These are phyloP conservation scores for Sorex araneus DNA, from an alignment of 2,113 vertebrate genomes.

Conservation along the genomic window DNA sequence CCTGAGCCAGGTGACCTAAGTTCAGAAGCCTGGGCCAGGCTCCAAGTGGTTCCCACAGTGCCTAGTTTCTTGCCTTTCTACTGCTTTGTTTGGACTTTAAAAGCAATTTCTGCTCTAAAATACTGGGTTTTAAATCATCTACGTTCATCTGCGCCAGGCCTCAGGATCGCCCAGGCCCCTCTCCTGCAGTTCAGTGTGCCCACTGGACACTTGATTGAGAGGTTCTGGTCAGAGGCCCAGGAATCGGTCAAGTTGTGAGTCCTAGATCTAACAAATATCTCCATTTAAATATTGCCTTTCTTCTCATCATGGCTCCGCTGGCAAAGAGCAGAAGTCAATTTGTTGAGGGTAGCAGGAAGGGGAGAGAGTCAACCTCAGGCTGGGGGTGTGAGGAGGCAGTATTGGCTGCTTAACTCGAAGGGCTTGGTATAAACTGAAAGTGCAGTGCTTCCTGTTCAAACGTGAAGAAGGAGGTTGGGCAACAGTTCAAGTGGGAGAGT, in stretches of 20 bases:
- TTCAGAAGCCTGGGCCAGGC: not conserved
- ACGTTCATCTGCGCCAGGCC: not conserved
- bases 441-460: not conserved
- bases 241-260: not conserved
- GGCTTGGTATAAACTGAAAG: not conserved
- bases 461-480: not conserved
- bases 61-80: not conserved
- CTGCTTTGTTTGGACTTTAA: not conserved
- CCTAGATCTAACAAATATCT: not conserved
- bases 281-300: not conserved
- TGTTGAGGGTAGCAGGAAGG: not conserved
- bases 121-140: not conserved
- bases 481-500: too few relatives aligned
- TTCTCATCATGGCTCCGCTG: not conserved
- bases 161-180: not conserved
- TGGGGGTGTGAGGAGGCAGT: not conserved
- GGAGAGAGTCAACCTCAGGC: too few relatives aligned
- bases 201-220: not conserved
- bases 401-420: not conserved
- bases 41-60: too few relatives aligned
- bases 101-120: not conserved
- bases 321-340: not conserved
- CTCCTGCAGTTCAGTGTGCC: too few relatives aligned
- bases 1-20: not conserved
- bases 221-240: not conserved